Evolutionary conservation across 2,113 vertebrate species (phyloP), one percentile per base, ranked within the genome.

Genomic region (Pangasianodon gigas): DNA sequence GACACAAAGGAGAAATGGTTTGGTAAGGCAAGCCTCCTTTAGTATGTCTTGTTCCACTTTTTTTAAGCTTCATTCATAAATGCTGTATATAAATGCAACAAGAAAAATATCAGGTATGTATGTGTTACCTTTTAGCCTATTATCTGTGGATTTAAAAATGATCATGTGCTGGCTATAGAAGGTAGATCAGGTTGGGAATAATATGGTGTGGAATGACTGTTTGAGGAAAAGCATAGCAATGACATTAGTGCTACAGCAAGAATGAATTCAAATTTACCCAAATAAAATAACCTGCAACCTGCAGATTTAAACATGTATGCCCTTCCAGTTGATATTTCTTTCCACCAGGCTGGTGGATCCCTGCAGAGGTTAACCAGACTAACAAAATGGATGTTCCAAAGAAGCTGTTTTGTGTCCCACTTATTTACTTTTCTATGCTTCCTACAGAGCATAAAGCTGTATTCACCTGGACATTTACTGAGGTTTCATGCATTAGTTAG

Each of bases 1-100:
- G 71, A 85, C 79, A 92, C 88, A 89, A 91, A 58, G 79, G 82
- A 87, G 82, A 82, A 62, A 90, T 24, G 54, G 21, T 69, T 90
- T 91, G 86, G 52, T 88, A 85, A 58, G 60, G 24, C 21, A 62
- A 71, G 67, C 46, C 65, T 60, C 48, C 19, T 85, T 46, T 62
- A 81, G 51, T 37, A n/a, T 74, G 26, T 26, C 51, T 74, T 65
- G 51, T 71, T 82, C 6, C 48, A 88, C 19, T 19, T 85, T 48
- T 88, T 54, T 41, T 71, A 14, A 84, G 11, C 41, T 74, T 65
- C 51, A 19, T 80, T 92, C 69, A 51, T 60, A 84, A 51, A 54
- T 48, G 11, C 37, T 48, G 19, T 21, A 37, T 51, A 54, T 56
- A 56, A 44, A 81, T 62, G n/a, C 4, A 41, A 54, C 3, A 46